phyloP scores from a whole-genome alignment of 2,888 invertebrate species.

The Sussaba pulchella region DNA sequence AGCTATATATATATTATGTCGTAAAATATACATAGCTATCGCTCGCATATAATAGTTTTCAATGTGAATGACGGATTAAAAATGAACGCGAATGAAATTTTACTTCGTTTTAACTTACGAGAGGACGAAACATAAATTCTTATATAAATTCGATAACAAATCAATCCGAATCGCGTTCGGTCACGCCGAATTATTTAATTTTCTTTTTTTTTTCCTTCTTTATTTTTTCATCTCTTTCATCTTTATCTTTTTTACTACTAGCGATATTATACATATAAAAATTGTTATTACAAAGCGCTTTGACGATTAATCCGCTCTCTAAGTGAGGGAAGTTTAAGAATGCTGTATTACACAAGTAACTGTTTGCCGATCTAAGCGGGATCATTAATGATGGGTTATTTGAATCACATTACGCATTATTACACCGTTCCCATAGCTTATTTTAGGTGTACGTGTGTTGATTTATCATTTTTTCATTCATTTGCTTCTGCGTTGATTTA shows the following conservation, averaged over 20 bases:
- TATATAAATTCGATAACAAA: constrained; percentile 67
- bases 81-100: constrained; percentile 55
- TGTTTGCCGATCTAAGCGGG: constrained; percentile 64
- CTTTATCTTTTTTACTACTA: constrained; percentile 62
- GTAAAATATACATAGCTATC: constrained; percentile 60
- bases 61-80: constrained; percentile 57
- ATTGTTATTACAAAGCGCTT: constrained; percentile 73
- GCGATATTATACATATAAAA: constrained; percentile 72
- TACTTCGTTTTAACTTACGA: constrained; percentile 35
- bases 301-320: constrained; percentile 64
- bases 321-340: constrained; percentile 59
- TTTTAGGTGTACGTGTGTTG: constrained; percentile 50
- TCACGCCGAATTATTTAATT: constrained; percentile 44
- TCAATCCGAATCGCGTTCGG: constrained; percentile 62
- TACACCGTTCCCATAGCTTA: constrained; percentile 59
- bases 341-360: constrained; percentile 61
- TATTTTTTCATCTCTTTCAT: too few species aligned
- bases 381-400: constrained; percentile 55
- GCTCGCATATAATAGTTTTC: constrained; percentile 48
- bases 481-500: constrained; percentile 7
- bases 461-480: constrained; percentile 30
- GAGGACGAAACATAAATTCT: constrained; percentile 54
- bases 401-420: constrained; percentile 69
- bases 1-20: constrained; percentile 56
- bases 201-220: too few species aligned